phyloP scores from a whole-genome alignment of 2,888 invertebrate genomes.

The Coleophora flavipennella region DNA sequence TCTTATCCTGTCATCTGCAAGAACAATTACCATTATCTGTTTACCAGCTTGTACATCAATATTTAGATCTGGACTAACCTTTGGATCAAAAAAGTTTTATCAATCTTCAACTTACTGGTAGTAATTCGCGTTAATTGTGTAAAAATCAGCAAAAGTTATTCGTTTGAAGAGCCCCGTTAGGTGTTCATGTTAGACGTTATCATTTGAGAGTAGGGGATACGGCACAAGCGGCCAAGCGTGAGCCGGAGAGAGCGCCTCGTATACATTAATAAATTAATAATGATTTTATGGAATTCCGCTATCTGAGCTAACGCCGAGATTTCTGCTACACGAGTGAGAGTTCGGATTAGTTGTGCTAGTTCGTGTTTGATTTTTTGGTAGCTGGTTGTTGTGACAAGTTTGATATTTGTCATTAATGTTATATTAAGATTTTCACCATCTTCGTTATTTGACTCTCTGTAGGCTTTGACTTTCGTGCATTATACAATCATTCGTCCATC shows the following conservation, averaged over 20 bases:
- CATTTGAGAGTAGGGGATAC: slow-evolving; percentile 33
- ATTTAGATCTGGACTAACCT: too few relatives aligned
- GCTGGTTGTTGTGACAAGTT: too few relatives aligned
- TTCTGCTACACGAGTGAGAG: slow-evolving; percentile 37
- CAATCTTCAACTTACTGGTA: too few relatives aligned
- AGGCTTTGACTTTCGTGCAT: too few relatives aligned
- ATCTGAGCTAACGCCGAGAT: slow-evolving; percentile 31
- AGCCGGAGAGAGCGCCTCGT: slow-evolving; percentile 57
- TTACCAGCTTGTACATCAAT: too few relatives aligned
- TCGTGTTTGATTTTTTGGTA: not conserved
- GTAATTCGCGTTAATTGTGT: not conserved
- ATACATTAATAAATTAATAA: slow-evolving; percentile 72
- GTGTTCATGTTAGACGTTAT: slow-evolving; percentile 6
- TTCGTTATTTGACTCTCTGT: too few relatives aligned
- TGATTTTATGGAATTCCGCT: slow-evolving; percentile 68
- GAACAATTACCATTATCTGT: not conserved
- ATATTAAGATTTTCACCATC: too few relatives aligned
- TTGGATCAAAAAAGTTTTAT: too few relatives aligned
- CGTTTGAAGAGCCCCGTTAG: slow-evolving; percentile 6
- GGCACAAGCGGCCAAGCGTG: slow-evolving; percentile 48
- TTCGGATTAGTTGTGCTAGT: slow-evolving; percentile 18
- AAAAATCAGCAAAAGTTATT: slow-evolving; percentile 1
- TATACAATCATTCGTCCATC: too few relatives aligned
- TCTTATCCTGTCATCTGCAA: too few relatives aligned
- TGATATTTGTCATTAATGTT: too few relatives aligned